Evolutionary conservation across 1,140 invertebrate species (phyloP).

Genomic region (Drosophila sturtevanti): DNA sequence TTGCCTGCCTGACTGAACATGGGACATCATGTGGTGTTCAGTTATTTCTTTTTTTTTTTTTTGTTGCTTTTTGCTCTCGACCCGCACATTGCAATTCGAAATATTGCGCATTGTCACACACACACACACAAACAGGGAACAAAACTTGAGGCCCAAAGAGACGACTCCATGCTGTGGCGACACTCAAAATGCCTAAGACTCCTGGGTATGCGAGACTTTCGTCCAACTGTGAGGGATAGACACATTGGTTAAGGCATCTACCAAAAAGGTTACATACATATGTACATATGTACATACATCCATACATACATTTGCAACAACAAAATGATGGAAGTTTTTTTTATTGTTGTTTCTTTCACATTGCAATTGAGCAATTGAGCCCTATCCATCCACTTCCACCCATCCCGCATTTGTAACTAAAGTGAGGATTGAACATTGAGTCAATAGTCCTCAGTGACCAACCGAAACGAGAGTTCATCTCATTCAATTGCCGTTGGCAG

Average conservation of each 20-base stretch:
- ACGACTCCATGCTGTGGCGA: conserved; percentile 65
- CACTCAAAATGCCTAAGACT: conserved; percentile 59
- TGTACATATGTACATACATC: no score
- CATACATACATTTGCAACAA: no score
- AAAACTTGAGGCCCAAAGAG: conserved; percentile 2
- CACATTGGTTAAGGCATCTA: neutral
- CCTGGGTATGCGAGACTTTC: conserved; percentile 35
- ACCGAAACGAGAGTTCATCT: neutral
- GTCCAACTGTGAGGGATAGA: conserved; percentile 14
- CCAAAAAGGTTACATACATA: neutral
- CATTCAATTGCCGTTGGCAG: neutral
- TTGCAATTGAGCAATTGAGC: no score
- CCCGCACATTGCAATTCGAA: conserved; percentile 77
- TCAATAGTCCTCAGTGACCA: neutral
- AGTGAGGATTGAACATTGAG: no score
- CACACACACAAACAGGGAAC: conserved; percentile 37
- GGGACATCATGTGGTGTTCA: conserved; percentile 65
- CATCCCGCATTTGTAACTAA: no score
- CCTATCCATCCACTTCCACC: no score
- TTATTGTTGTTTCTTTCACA: no score
- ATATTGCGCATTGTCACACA: conserved; percentile 74
- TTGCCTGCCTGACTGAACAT: conserved; percentile 28
- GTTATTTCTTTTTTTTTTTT: conserved; percentile 16
- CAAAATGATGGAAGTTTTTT: no score
- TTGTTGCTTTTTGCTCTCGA: conserved; percentile 21